These are phyloP conservation scores for Perizoma flavofasciatum DNA, from an alignment of 2,888 invertebrate species.

Conservation along the genomic window DNA sequence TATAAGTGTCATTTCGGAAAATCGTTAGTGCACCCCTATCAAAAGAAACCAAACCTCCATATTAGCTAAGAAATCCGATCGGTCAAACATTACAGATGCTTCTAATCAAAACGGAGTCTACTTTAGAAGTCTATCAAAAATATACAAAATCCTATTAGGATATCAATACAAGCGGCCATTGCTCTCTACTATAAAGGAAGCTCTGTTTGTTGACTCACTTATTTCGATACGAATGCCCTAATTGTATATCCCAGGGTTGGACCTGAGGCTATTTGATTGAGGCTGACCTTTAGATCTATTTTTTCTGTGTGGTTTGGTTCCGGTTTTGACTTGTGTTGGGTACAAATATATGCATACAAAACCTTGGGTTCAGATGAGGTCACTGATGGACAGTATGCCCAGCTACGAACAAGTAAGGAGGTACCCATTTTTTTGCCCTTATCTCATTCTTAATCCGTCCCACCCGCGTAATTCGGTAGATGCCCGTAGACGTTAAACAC, in stretches of 20 bases:
- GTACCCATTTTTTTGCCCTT: background rate
- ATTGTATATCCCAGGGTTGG: conserved; percentile 47
- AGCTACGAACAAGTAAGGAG: background rate
- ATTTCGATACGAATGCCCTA: conserved; percentile 63
- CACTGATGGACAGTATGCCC: too few species aligned
- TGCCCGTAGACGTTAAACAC: conserved; percentile 57
- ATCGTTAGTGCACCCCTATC: too few species aligned
- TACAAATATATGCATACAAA: too few species aligned
- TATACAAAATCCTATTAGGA: conserved; percentile 46
- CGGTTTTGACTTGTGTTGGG: too few species aligned
- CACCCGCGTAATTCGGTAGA: conserved; percentile 65
- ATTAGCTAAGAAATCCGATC: background rate
- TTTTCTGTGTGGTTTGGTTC: too few species aligned
- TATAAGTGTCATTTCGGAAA: too few species aligned
- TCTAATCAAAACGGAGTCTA: conserved; percentile 12
- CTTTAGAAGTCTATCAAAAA: conserved; percentile 33
- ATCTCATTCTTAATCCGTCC: conserved; percentile 17
- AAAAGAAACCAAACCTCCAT: too few species aligned
- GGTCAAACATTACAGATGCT: conserved; percentile 4
- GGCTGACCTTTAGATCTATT: too few species aligned
- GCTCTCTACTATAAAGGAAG: conserved; percentile 63
- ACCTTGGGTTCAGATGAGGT: background rate
- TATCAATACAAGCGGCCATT: conserved; percentile 54
- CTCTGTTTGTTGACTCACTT: conserved; percentile 70
- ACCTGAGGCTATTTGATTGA: too few species aligned